These are phyloP conservation scores for Oscheius onirici DNA, from an alignment of 2,888 invertebrate genomes.

Conservation along the genomic window DNA sequence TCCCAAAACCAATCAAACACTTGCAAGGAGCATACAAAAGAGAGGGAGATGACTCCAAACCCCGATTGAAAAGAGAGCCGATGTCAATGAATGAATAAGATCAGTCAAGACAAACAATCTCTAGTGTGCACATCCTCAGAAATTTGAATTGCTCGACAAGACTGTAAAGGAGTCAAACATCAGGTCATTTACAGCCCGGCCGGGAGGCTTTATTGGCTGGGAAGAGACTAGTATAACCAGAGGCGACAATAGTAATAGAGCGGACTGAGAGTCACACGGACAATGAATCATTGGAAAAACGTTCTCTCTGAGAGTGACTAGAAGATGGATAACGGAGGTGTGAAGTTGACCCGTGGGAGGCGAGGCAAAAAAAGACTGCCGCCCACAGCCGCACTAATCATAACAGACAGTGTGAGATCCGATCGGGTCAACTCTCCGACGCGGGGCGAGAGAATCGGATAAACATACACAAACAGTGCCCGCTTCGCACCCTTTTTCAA, in stretches of 20 bases:
- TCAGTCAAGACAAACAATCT: too few relatives aligned
- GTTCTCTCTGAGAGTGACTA: not conserved
- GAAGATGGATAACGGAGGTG: not conserved
- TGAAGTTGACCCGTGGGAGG: not conserved
- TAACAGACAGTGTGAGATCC: constrained; percentile 8
- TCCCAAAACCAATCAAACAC: too few relatives aligned
- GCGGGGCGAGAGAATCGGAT: not conserved
- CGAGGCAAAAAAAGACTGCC: not conserved
- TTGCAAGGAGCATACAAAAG: too few relatives aligned
- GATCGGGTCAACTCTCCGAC: not conserved
- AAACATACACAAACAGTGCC: not conserved
- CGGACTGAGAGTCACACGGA: not conserved
- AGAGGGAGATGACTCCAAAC: too few relatives aligned
- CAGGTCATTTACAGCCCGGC: too few relatives aligned
- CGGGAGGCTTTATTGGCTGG: not conserved
- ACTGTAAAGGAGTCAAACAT: too few relatives aligned
- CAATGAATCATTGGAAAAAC: too few relatives aligned
- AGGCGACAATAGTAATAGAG: not conserved
- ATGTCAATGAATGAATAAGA: too few relatives aligned
- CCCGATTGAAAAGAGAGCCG: too few relatives aligned
- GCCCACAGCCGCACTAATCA: constrained; percentile 7
- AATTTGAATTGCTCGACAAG: too few relatives aligned
- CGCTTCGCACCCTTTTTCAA: not conserved
- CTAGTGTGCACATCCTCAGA: too few relatives aligned
- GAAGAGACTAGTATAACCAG: not conserved